Evolutionary conservation across 1,140 invertebrate species (phyloP), one percentile per base, ranked within the genome.

Genomic region (Pseudomyrmex gracilis): DNA sequence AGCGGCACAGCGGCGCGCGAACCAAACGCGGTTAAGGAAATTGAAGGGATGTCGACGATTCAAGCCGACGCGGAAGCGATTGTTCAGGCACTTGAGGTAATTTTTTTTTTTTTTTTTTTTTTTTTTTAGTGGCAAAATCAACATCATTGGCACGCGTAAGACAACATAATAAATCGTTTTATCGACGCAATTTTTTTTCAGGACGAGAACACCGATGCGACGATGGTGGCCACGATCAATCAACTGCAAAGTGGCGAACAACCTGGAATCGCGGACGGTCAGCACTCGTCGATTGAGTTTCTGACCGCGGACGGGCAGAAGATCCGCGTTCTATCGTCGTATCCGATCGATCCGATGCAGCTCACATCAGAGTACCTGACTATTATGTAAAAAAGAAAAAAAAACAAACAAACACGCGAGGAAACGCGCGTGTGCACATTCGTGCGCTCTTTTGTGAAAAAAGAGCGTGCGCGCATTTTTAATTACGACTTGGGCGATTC

Each of bases 271-370:
- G 83, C 89, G 7, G 92, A 93, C 77, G 89, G 88, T 22, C 87
- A 92, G 57, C 94, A 95, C 34, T 34, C 34, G 78, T 87, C 94
- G 9, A 93, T 95, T 47, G 94, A 95, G 90, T 94, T 95, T 67
- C 93, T 92, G 22, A 95, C 94, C 47, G 92, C 93, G 57, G 94
- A 95, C 85, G 95, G 94, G 9, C 94, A 95, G 73, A 95, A 95
- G 87, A 89, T 95, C 58, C 90, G 94, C 58, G 89, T 95, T 43
- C 88, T 95, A 9, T 93, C 94, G 47, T 92, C 95, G 20, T 92
- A 94, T 61, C 92, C 94, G 47, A 92, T 94, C 15, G 94, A 95
- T 87, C 92, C 92, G 8, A 86, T 94, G 71, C 92, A 94, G 63
- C 83, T 95, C 17, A 89, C 92, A 24, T 93, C 93, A 45, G 94